Evolutionary conservation across 2,113 vertebrate genomes (phyloP), one percentile per base, ranked within the genome.

Genomic region (Xiphophorus maculatus): DNA sequence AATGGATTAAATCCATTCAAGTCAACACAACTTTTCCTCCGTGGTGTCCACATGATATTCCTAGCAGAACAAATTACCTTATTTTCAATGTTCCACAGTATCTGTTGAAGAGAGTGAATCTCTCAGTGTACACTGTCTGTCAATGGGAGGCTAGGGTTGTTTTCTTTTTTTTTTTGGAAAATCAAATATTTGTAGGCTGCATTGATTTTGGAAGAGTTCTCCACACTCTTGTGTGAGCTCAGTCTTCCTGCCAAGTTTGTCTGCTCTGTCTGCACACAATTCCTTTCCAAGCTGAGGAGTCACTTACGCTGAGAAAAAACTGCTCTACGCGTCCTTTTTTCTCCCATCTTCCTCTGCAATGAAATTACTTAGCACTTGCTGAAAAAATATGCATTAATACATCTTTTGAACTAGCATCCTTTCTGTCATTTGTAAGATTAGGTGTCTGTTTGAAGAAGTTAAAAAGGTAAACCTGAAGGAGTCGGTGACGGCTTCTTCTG

Each of bases 131-230:
- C 73, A 35, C n/a, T 19, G 65, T 81, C 80, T 82, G 83, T 85
- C 86, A 86, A 84, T 65, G 73, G 75, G 73, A 66, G 81, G 77
- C 68, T 81, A 48, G 73, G 0, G n/a, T 9, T 35, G 8, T 35
- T 33, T 33, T 7, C n/a, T 33, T 35, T 35, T 35, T 35, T 35
- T 9, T 54, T 54, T 54, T 54, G 69, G 83, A 87, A 84, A 92
- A 80, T 87, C 87, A 89, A 90, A 90, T 87, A 91, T 90, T 90
- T 89, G 89, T 81, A 77, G 85, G 89, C 82, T 78, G 82, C 85
- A 91, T 91, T 91, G 84, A 92, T 91, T 93, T 87, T 89, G 84
- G 88, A 89, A 84, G 72, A 64, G 81, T 73, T 71, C 76, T 82
- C 84, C 74, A 87, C 66, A 76, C 91, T 89, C 77, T 82, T 78